Conservation (phyloP, 2,888 invertebrate species). For the Drosophila neotestacea region DNA sequence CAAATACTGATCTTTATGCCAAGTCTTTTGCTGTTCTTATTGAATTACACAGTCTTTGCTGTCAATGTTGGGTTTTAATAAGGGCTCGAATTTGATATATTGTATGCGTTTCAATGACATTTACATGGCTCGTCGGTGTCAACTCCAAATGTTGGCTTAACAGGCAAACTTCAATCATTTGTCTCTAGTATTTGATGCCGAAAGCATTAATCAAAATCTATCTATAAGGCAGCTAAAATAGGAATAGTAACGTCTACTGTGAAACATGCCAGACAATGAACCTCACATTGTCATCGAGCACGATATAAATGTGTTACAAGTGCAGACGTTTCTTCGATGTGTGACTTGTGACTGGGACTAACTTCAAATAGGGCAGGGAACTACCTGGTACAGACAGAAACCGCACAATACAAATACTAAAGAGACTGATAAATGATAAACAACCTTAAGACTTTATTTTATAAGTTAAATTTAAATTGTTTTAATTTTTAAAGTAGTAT, state of each 20-base stretch:
- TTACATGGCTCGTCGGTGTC: conserved; percentile 49
- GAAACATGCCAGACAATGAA: conserved; percentile 52
- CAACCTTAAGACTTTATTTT: too few species aligned
- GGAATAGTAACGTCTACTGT: conserved; percentile 18
- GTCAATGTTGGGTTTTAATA: conserved; percentile 21
- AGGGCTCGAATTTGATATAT: conserved; percentile 47
- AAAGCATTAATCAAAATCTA: conserved; percentile 69
- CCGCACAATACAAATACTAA: background rate
- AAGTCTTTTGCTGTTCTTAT: background rate
- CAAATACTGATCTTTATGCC: too few species aligned
- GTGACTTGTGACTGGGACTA: background rate
- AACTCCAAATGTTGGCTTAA: conserved; percentile 54
- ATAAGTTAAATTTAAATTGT: too few species aligned
- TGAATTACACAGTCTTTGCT: background rate
- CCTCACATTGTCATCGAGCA: conserved; percentile 33
- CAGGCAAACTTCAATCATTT: conserved; percentile 64
- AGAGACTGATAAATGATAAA: too few species aligned
- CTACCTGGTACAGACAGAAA: conserved; percentile 28
- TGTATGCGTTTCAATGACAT: conserved; percentile 35
- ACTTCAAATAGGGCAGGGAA: background rate
- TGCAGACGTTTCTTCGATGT: conserved; percentile 15
- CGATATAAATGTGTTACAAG: conserved; percentile 28
- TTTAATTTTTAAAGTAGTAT: too few species aligned
- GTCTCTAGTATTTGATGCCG: conserved; percentile 34
- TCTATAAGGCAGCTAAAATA: conserved; percentile 49